phyloP scores from a whole-genome alignment of 2,113 vertebrate genomes.

The Podarcis raffonei region DNA sequence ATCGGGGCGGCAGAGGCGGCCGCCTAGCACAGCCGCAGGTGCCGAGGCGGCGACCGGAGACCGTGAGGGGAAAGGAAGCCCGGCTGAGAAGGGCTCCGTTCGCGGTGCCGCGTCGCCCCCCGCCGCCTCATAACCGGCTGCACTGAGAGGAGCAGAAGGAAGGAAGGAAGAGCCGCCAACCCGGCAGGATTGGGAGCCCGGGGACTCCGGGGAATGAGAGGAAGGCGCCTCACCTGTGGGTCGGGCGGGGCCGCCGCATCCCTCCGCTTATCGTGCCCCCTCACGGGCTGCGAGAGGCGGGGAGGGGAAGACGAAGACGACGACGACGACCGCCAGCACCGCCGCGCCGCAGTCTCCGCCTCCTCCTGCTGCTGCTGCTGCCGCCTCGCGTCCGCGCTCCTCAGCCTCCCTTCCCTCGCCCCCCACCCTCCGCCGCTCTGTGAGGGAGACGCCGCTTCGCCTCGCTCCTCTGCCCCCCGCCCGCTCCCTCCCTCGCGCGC shows the following conservation, averaged over 20 bases:
- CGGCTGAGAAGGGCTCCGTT: not conserved
- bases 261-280: not conserved
- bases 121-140: not conserved
- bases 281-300: not conserved
- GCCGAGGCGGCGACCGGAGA: not conserved
- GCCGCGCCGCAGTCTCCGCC: not conserved
- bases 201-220: not conserved
- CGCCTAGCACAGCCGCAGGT: not conserved
- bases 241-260: slow-evolving; percentile 16
- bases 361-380: not conserved
- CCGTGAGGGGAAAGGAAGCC: not conserved
- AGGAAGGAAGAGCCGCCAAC: too few relatives aligned
- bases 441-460: not conserved
- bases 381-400: not conserved
- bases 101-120: not conserved
- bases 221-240: not conserved
- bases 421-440: not conserved
- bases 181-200: not conserved
- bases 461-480: too few relatives aligned
- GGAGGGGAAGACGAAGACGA: not conserved
- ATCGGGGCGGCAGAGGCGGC: not conserved
- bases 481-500: not conserved
- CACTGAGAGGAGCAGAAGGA: not conserved
- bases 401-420: not conserved
- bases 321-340: not conserved